Evolutionary conservation across 2,888 invertebrate species (phyloP).

Genomic region (Zonitis immaculata): DNA sequence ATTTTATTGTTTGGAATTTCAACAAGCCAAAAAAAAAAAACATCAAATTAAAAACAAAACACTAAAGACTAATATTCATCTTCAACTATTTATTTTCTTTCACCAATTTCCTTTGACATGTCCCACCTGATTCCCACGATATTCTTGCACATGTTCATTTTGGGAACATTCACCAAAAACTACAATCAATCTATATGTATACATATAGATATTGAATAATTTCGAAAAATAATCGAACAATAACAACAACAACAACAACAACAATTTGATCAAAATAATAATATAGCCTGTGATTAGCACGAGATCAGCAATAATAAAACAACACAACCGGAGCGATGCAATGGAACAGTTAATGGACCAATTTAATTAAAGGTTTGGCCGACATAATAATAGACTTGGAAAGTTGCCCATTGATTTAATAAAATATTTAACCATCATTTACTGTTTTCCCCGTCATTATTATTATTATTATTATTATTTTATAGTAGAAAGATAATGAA

Average conservation of each 20-base stretch:
- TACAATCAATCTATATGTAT: too few relatives aligned
- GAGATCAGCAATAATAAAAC: background rate
- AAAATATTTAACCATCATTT: constrained; percentile 1
- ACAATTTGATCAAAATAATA: too few relatives aligned
- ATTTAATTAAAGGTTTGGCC: constrained; percentile 3
- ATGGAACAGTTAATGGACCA: background rate
- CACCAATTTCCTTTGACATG: constrained; percentile 27
- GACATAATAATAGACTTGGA: constrained; percentile 2
- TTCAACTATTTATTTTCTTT: constrained; percentile 19
- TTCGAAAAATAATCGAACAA: too few relatives aligned
- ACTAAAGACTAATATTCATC: constrained; percentile 3
- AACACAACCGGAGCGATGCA: background rate
- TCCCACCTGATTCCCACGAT: constrained; percentile 32
- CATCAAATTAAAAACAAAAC: too few relatives aligned
- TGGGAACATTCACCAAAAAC: constrained; percentile 16
- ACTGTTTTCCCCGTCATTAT: background rate
- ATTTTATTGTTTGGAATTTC: background rate
- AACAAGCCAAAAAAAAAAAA: too few relatives aligned
- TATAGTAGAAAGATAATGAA: too few relatives aligned
- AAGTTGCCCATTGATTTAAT: constrained; percentile 4
- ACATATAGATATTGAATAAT: too few relatives aligned
- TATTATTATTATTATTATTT: background rate
- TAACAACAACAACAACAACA: too few relatives aligned
- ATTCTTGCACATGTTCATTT: constrained; percentile 22
- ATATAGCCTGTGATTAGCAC: background rate